Conservation (phyloP, 2,797 vertebrate genomes). For the Hyperoplus immaculatus region DNA sequence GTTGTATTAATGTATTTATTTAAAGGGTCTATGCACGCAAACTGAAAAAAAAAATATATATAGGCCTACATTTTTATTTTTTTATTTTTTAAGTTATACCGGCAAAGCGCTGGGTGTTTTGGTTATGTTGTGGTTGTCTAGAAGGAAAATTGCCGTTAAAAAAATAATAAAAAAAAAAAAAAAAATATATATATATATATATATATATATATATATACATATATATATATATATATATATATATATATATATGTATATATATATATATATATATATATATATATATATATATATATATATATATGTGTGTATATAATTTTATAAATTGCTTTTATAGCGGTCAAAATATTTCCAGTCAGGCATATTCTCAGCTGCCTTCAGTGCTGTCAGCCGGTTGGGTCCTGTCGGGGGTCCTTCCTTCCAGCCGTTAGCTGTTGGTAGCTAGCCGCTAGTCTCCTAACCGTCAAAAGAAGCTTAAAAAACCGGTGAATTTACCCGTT, state of each 20-base stretch:
- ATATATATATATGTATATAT: not conserved
- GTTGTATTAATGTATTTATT: not conserved
- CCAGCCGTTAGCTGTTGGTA: not conserved
- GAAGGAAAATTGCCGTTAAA: too few species aligned
- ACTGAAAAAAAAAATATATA: not conserved
- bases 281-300: too few species aligned
- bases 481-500: not conserved
- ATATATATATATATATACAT: too few species aligned
- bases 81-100: too few species aligned
- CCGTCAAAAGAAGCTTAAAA: not conserved
- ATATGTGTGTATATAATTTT: not conserved
- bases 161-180: too few species aligned
- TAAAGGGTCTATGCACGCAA: not conserved
- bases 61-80: too few species aligned
- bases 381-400: conserved; percentile 36
- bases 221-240: too few species aligned
- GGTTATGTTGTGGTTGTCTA: not conserved
- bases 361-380: not conserved
- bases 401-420: conserved; percentile 68
- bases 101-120: not conserved
- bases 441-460: too few species aligned
- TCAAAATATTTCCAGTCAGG: conserved; percentile 48
- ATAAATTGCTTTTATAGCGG: not conserved
- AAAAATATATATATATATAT: too few species aligned
- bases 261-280: too few species aligned